phyloP scores from a whole-genome alignment of 2,113 vertebrate genomes.

The Odobenus rosmarus region DNA sequence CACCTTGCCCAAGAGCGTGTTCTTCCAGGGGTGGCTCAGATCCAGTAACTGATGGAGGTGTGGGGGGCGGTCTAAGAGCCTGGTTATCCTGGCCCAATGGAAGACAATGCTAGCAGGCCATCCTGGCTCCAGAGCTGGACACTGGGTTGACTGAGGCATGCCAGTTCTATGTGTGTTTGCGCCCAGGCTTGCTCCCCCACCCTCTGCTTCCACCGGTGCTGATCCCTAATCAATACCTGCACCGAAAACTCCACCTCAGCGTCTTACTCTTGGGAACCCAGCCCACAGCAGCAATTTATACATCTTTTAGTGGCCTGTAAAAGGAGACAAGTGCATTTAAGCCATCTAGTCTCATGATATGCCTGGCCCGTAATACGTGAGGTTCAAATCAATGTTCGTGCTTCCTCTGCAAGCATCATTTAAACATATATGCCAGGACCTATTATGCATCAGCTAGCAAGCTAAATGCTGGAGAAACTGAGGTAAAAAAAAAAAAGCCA shows the following conservation, averaged over 20 bases:
- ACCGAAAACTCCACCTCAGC: background rate
- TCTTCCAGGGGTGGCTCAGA: background rate
- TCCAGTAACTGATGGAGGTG: background rate
- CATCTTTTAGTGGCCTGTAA: background rate
- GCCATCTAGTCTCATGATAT: background rate
- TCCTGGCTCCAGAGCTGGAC: background rate
- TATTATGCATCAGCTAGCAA: background rate
- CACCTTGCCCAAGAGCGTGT: background rate
- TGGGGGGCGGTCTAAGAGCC: background rate
- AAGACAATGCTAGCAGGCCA: background rate
- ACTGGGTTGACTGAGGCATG: background rate
- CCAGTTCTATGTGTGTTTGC: background rate
- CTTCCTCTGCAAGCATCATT: slow-evolving; percentile 1
- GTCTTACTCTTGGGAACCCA: background rate
- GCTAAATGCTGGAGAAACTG: background rate
- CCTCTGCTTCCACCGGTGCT: background rate
- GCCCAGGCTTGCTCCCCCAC: background rate
- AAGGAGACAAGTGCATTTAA: background rate
- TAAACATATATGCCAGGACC: background rate
- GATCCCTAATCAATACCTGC: slow-evolving; percentile 26
- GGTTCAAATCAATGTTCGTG: background rate
- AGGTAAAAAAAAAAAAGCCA: background rate
- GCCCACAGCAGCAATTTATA: background rate
- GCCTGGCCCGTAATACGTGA: background rate
- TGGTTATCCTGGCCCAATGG: background rate